A percentile compares a stretch with the other conserved stretches of the same genome.
These are phyloP conservation scores for Aspiorhynchus laticeps DNA, from an alignment of 2,113 vertebrate genomes.

Conservation along the genomic window DNA sequence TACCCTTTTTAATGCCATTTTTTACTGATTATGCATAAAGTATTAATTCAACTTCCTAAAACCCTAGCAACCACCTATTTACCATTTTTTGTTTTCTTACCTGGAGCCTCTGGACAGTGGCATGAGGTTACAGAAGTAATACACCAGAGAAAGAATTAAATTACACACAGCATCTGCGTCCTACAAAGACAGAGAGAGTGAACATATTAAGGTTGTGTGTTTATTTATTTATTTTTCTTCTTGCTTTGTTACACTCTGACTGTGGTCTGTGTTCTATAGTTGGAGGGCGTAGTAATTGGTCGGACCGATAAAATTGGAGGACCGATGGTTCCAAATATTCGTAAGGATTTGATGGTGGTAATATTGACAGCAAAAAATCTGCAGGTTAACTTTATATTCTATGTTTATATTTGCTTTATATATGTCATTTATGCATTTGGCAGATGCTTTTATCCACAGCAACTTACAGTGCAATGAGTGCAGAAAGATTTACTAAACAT, in stretches of 20 bases:
- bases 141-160: conserved; percentile 93
- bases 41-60: neutral
- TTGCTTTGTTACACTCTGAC: neutral
- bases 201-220: no score
- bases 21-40: neutral
- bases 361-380: no score
- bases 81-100: conserved; percentile 63
- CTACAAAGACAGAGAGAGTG: conserved; percentile 71
- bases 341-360: neutral
- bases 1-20: neutral
- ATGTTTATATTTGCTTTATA: no score
- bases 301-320: neutral
- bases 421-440: no score
- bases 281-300: no score
- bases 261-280: no score
- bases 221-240: neutral
- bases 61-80: neutral
- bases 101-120: conserved; percentile 96
- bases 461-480: no score
- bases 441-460: neutral
- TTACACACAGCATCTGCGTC: conserved; percentile 97
- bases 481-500: no score
- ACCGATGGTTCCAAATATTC: neutral
- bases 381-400: no score
- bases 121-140: conserved; percentile 99